Evolutionary conservation across 2,888 invertebrate species (phyloP).

Genomic region (Aleiodes testaceus): DNA sequence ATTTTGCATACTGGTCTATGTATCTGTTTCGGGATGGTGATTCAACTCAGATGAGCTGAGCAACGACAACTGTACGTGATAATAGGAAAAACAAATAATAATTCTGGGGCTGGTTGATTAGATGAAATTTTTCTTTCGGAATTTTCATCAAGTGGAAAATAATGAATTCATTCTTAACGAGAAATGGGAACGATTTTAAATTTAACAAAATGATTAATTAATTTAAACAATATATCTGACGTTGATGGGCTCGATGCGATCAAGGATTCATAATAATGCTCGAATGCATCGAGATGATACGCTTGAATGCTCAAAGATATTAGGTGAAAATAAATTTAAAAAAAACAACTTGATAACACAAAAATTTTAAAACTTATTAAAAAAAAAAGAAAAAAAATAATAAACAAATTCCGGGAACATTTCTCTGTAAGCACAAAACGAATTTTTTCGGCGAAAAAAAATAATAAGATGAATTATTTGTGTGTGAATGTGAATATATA

Average conservation of each 20-base stretch:
- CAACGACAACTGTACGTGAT: constrained; percentile 70
- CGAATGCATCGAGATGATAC: constrained; percentile 32
- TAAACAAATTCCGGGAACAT: constrained; percentile 49
- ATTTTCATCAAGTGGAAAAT: not conserved
- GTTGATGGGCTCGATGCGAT: constrained; percentile 20
- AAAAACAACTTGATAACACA: constrained; percentile 14
- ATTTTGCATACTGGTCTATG: constrained; percentile 93
- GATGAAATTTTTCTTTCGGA: not conserved
- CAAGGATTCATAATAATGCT: constrained; percentile 7
- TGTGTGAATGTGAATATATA: constrained; percentile 51
- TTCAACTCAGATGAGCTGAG: constrained; percentile 87
- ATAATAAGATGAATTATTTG: constrained; percentile 50
- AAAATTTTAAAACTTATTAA: not conserved
- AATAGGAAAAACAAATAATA: constrained; percentile 16
- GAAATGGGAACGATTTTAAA: constrained; percentile 30
- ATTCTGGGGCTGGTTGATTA: not conserved
- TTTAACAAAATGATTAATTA: constrained; percentile 19
- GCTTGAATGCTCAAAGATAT: constrained; percentile 54
- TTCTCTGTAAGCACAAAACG: constrained; percentile 54
- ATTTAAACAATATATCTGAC: constrained; percentile 32
- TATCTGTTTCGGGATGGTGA: constrained; percentile 86
- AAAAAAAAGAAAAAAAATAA: not conserved
- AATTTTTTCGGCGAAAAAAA: constrained; percentile 49
- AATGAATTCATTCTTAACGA: not conserved
- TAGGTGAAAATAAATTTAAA: constrained; percentile 44